phyloP scores from a whole-genome alignment of 2,797 vertebrate genomes.

The Pipistrellus pygmaeus region DNA sequence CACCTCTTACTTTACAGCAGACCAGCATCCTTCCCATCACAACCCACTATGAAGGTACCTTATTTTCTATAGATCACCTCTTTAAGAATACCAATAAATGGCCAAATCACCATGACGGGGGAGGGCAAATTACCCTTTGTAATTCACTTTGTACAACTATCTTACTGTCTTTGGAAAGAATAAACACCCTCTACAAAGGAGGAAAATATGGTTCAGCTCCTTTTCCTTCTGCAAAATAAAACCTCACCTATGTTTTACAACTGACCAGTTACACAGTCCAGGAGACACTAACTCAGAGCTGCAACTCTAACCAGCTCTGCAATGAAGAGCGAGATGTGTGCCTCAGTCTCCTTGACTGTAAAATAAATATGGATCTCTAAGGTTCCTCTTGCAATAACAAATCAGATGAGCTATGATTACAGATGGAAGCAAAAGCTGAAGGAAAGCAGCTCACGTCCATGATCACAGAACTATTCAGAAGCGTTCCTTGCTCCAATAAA shows the following conservation, averaged over 20 bases:
- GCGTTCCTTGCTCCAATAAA: background rate
- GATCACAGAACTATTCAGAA: background rate
- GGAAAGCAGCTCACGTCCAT: background rate
- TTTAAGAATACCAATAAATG: background rate
- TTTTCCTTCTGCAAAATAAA: constrained; percentile 49
- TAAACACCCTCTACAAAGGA: background rate
- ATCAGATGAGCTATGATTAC: background rate
- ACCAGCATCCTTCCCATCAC: background rate
- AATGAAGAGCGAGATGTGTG: background rate
- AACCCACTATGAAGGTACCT: background rate
- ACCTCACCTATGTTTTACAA: background rate
- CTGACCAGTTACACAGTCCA: background rate
- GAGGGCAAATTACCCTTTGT: background rate
- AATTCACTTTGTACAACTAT: background rate
- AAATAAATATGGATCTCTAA: background rate
- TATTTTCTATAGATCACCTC: background rate
- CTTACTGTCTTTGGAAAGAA: background rate
- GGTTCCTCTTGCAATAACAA: background rate
- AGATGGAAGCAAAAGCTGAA: background rate
- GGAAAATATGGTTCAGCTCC: background rate
- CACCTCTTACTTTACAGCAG: background rate
- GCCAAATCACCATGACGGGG: background rate
- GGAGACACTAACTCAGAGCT: background rate
- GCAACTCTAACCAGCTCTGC: background rate
- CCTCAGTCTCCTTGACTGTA: background rate